Base-by-base conservation (phyloP, 2,797 vertebrate species). In the Molothrus aeneus region DNA sequence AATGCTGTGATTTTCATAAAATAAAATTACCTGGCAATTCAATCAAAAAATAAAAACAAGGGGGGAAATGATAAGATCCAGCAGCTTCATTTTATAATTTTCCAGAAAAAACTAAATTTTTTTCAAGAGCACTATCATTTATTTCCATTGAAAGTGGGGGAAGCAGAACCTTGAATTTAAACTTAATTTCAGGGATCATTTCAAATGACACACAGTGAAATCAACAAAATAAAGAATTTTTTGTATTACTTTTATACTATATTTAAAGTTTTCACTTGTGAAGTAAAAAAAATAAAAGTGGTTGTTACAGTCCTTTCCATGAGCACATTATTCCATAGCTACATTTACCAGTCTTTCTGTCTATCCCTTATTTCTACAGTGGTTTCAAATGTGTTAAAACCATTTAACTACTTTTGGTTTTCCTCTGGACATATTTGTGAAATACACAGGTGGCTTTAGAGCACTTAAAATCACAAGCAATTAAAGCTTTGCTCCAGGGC, bases 381-480 rank as follows among this genome's bases (percentile, higher is more conserved):
- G 48, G 18, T 51, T 95, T 92, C 48, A 84, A 84, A 92, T 66
- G 36, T 84, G 78, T 72, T 88, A 92, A 95, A 95, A 57, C 47
- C 47, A 79, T 73, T 66, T 81, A 88, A 75, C 31, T 80, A n/a
- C 14, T 43, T 82, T 92, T 87, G 65, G 71, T 81, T 75, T 71
- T 47, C 12, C 28, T 78, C 86, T 84, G 85, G 81, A 88, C 70
- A 22, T 13, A 3, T 83, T 93, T 88, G 73, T 95, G 43, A 93
- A 88, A 84, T 72, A 75, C 83, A 81, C 85, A 74, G 69, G 72
- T 95, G 88, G 69, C 86, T 88, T 95, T 90, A 71, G 81, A 95
- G 66, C 86, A 91, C 95, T 94, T 90, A 72, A 82, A 94, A 78
- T 18, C 54, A 75, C 32, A 50, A 81, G 72, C 75, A 93, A 92